These are phyloP conservation scores for Ranitomeya variabilis DNA, from an alignment of 2,113 vertebrate genomes.

Conservation along the genomic window DNA sequence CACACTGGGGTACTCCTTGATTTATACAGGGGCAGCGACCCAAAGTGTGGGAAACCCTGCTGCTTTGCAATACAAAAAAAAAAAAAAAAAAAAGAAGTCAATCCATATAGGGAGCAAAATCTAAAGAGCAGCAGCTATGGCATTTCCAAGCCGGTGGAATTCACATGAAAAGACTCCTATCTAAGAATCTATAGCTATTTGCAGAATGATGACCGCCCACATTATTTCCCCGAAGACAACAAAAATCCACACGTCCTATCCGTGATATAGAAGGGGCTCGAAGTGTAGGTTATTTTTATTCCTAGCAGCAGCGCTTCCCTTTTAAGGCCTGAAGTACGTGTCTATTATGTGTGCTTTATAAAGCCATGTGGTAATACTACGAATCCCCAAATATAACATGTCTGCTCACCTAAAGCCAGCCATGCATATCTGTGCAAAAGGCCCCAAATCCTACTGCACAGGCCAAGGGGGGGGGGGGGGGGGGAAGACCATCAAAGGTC, in stretches of 20 bases:
- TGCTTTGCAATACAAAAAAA: neutral
- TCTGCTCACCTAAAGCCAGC: conserved; percentile 5
- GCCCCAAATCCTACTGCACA: neutral
- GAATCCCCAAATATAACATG: neutral
- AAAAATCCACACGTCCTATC: neutral
- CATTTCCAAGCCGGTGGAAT: neutral
- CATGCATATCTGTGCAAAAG: neutral
- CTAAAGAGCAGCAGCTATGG: neutral
- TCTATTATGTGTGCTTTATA: conserved; percentile 19
- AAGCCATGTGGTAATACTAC: neutral
- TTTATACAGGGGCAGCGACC: neutral
- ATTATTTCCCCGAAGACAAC: conserved; percentile 25
- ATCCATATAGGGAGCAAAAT: conserved; percentile 2
- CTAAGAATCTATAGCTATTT: neutral
- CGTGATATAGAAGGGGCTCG: conserved; percentile 5
- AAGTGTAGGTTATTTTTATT: conserved; percentile 36
- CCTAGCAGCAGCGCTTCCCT: conserved; percentile 31
- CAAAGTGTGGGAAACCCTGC: neutral
- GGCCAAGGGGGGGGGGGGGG: neutral
- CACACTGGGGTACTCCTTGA: neutral
- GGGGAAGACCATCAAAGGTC: neutral
- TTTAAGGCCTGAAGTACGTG: conserved; percentile 36
- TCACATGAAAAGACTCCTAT: neutral
- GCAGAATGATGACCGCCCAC: neutral
- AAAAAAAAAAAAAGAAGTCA: neutral